These are phyloP conservation scores for Dynastes grantii DNA, from an alignment of 2,888 invertebrate genomes.

Conservation along the genomic window DNA sequence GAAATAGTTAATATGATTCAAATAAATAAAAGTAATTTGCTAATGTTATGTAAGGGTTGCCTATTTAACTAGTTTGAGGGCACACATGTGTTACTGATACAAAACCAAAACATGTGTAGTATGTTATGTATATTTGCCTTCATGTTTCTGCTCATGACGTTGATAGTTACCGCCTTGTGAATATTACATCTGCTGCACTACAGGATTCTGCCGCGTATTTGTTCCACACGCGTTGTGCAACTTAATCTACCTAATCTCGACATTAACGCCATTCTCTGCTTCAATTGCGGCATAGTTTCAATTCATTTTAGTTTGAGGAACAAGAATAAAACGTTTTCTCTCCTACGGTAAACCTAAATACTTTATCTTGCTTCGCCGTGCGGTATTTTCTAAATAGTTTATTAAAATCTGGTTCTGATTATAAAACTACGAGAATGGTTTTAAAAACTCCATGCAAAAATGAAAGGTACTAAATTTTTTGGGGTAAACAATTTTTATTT, in stretches of 20 bases:
- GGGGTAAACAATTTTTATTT: too few species aligned
- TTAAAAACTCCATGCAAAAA: too few species aligned
- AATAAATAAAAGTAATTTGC: too few species aligned
- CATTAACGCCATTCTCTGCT: background rate
- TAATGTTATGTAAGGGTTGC: background rate
- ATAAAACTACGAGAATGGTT: too few species aligned
- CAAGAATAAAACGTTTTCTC: too few species aligned
- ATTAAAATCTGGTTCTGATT: too few species aligned
- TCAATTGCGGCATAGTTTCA: background rate
- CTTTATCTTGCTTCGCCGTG: too few species aligned
- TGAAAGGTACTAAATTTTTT: too few species aligned
- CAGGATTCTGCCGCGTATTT: background rate
- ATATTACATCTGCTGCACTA: slow-evolving; percentile 1
- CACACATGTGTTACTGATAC: slow-evolving; percentile 5
- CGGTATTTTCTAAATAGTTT: too few species aligned
- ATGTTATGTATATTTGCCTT: slow-evolving; percentile 11
- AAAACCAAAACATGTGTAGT: slow-evolving; percentile 30
- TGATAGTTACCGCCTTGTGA: slow-evolving; percentile 29
- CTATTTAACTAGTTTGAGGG: background rate
- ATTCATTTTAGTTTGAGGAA: too few species aligned
- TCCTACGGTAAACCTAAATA: too few species aligned
- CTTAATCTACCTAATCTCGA: background rate
- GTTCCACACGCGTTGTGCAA: background rate
- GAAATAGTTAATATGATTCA: too few species aligned
- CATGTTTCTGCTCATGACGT: slow-evolving; percentile 25